Percentiles rank a stretch among this genome's conserved stretches.
These are phyloP conservation scores for Dicyrtoma fusca DNA, from an alignment of 2,888 invertebrate genomes.

Conservation along the genomic window DNA sequence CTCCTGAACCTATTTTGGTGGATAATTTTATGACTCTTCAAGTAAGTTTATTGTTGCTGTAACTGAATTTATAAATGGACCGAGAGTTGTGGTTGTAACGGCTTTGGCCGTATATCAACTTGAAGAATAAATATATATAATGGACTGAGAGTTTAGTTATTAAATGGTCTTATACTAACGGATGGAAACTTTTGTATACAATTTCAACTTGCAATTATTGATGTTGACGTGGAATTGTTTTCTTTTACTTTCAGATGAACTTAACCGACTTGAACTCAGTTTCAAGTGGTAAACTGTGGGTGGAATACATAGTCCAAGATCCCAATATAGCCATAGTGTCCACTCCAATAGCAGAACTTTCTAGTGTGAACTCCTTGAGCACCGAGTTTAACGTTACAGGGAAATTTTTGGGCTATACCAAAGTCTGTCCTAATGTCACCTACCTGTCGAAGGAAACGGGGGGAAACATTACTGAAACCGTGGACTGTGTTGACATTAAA, in stretches of 20 bases:
- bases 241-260: conserved; percentile 17
- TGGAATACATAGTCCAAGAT: conserved; percentile 47
- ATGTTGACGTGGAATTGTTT: background rate
- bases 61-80: no score
- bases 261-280: conserved; percentile 16
- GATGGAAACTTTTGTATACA: background rate
- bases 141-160: background rate
- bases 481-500: conserved; percentile 60
- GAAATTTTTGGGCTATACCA: conserved; percentile 58
- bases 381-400: conserved; percentile 57
- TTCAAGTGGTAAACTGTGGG: conserved; percentile 15
- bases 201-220: no score
- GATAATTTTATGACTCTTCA: conserved; percentile 61
- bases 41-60: conserved; percentile 58
- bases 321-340: conserved; percentile 44
- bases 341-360: conserved; percentile 8
- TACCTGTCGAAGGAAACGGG: conserved; percentile 33
- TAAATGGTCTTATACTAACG: background rate
- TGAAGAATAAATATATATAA: background rate
- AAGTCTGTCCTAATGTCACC: conserved; percentile 53
- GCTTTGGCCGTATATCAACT: background rate
- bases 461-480: conserved; percentile 20
- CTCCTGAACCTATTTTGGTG: conserved; percentile 62
- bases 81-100: no score
- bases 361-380: background rate